Evolutionary conservation across 1,140 invertebrate species (phyloP).

Genomic region (Palaemon carinicauda): DNA sequence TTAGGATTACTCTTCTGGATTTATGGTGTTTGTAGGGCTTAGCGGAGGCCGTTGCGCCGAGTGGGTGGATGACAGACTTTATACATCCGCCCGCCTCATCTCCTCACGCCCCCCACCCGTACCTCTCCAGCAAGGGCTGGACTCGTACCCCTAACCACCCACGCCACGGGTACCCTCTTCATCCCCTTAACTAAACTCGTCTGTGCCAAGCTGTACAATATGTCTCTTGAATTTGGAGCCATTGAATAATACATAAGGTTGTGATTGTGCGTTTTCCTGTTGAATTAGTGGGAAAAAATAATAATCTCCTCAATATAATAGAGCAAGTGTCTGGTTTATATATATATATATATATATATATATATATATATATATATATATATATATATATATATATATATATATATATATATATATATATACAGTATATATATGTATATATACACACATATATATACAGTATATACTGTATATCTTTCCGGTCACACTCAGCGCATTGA

Average conservation of each 20-base stretch:
- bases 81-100: not conserved
- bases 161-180: too few relatives aligned
- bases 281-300: too few relatives aligned
- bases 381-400: conserved; percentile 11
- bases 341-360: conserved; percentile 7
- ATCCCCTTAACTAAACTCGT: too few relatives aligned
- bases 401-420: conserved; percentile 25
- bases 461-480: too few relatives aligned
- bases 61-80: not conserved
- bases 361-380: conserved; percentile 1
- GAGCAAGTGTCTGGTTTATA: too few relatives aligned
- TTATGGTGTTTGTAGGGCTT: conserved; percentile 32
- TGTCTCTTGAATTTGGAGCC: too few relatives aligned
- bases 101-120: not conserved
- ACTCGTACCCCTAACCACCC: not conserved
- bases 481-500: too few relatives aligned
- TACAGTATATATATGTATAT: not conserved
- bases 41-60: not conserved
- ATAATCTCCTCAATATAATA: too few relatives aligned
- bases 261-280: too few relatives aligned
- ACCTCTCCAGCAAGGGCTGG: not conserved
- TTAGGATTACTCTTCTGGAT: not conserved
- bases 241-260: too few relatives aligned
- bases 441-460: not conserved
- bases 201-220: too few relatives aligned